Base-by-base conservation (phyloP, 2,888 invertebrate species). In the Parascotia fuliginaria region DNA sequence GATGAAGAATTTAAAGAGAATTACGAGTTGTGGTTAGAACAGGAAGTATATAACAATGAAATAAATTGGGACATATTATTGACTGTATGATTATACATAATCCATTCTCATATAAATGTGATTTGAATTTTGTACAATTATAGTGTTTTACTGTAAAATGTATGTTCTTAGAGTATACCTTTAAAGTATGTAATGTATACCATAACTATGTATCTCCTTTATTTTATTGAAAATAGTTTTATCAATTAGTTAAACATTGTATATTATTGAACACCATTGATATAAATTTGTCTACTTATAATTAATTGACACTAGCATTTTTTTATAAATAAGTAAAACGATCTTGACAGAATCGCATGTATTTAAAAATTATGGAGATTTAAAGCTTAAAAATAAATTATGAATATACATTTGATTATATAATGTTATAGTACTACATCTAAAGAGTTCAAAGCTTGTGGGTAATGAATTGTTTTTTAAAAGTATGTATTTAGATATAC, bases 1-100 rank as follows among this genome's bases (percentile, higher is more conserved):
- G 98, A 97, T 9, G 97, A 97, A 41, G 98, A 97, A 81, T 98
- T 98, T 77, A 98, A 97, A 85, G 95, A 95, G 52, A 96, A 98
- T 79, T 99, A 99, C 85, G 96, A 98, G 78, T 84, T 96, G 12
- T 99, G 99, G 99, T 92, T 99, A 48, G 97, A 99, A 70, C 96
- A 98, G 81, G 99, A 99, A 93, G 99, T 99, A 14, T 98, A 97
- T 85, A 96, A 96, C 77, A 96, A 96, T 76, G 94, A 95, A 77
- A 95, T 96, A 62, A 94, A 96, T 83, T 97, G 97, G 97, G 96
- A 96, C 80, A 93, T 89, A 53, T 71, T 89, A 55, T 65, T 89
- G 47, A 75, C 83, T 55, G 71, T 83, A 65, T 87, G 67, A 85
- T 47, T 60, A 43, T 34, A 24, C 24, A 7, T 7, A 45, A 49